phyloP scores from a whole-genome alignment of 2,888 invertebrate genomes.

The Hemithea aestivaria region DNA sequence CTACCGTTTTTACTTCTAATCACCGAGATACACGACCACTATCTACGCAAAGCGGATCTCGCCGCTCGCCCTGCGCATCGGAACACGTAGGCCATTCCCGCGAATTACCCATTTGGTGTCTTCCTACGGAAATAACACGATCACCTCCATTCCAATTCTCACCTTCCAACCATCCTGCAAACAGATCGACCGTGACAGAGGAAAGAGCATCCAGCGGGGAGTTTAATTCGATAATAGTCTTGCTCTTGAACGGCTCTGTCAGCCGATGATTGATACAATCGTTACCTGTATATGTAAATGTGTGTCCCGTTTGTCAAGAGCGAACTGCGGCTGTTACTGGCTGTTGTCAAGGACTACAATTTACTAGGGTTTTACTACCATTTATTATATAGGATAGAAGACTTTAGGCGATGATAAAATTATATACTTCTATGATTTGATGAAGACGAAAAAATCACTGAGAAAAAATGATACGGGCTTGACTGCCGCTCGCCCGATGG shows the following conservation, averaged over 20 bases:
- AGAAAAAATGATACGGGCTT: too few relatives aligned
- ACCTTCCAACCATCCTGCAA: slow-evolving; percentile 24
- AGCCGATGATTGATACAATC: slow-evolving; percentile 35
- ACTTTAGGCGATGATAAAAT: too few relatives aligned
- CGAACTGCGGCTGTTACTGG: neutral
- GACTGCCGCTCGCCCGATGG: too few relatives aligned
- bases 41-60: too few relatives aligned
- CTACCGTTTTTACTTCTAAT: too few relatives aligned
- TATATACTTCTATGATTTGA: too few relatives aligned
- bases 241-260: slow-evolving; percentile 73
- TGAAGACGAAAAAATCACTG: too few relatives aligned
- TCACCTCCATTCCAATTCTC: slow-evolving; percentile 13
- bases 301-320: slow-evolving; percentile 12
- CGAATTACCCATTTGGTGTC: neutral
- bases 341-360: neutral
- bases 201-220: slow-evolving; percentile 71
- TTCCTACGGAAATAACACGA: slow-evolving; percentile 3
- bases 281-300: slow-evolving; percentile 14
- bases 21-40: too few relatives aligned
- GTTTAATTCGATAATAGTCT: slow-evolving; percentile 73
- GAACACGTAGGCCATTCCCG: neutral
- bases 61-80: too few relatives aligned
- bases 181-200: slow-evolving; percentile 67
- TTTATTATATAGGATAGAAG: too few relatives aligned
- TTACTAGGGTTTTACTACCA: too few relatives aligned